These are phyloP conservation scores for Grammomys surdaster DNA, from an alignment of 2,113 vertebrate genomes.

Conservation along the genomic window DNA sequence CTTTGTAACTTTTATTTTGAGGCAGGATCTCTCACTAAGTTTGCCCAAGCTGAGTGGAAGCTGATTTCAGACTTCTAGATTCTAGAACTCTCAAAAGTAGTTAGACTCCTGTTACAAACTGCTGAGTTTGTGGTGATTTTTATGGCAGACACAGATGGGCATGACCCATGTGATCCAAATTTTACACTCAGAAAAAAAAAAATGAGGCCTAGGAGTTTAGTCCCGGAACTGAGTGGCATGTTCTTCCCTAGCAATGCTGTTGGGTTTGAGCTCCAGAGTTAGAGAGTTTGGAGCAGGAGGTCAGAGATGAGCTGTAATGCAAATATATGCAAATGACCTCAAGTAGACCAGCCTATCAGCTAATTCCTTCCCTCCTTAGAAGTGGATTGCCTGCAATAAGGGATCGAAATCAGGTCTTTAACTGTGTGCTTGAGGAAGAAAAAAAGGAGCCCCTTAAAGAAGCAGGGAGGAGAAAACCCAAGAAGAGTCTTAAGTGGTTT, in stretches of 20 bases:
- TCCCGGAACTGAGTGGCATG: neutral
- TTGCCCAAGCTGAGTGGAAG: neutral
- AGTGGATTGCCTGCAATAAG: neutral
- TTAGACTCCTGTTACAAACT: neutral
- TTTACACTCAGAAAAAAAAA: neutral
- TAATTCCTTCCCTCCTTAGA: neutral
- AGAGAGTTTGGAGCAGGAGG: no score
- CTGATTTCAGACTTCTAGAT: neutral
- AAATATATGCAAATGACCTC: neutral
- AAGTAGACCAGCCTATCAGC: no score
- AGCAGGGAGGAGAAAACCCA: no score
- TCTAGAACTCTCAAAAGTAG: neutral
- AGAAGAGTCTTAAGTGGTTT: neutral
- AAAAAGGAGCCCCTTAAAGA: neutral
- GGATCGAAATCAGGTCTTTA: rapidly evolving
- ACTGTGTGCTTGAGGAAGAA: neutral
- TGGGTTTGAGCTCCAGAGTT: neutral
- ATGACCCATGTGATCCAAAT: rapidly evolving
- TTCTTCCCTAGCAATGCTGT: neutral
- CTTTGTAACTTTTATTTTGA: neutral
- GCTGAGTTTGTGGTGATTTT: neutral
- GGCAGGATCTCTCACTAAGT: neutral
- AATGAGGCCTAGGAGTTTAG: neutral
- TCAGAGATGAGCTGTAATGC: neutral
- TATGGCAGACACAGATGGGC: neutral